These are phyloP conservation scores for Solea senegalensis DNA, from an alignment of 2,113 vertebrate genomes.

Conservation along the genomic window DNA sequence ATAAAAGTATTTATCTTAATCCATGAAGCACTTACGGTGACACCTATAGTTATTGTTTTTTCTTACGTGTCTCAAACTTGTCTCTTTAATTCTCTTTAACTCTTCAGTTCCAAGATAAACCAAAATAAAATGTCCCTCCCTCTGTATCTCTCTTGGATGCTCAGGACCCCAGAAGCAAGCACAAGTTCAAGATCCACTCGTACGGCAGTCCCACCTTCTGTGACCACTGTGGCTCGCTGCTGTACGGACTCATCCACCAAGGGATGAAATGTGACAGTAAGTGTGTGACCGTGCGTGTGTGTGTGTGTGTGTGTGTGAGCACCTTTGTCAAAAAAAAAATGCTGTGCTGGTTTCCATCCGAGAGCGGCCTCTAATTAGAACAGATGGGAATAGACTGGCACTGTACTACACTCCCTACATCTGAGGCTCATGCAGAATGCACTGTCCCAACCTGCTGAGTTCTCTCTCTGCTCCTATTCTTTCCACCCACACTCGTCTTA, in stretches of 20 bases:
- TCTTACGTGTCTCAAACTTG: no score
- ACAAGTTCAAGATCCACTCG: constrained; percentile 98
- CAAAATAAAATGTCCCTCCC: not conserved
- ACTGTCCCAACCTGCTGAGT: constrained; percentile 22
- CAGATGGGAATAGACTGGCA: constrained; percentile 68
- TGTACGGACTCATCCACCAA: constrained; percentile 96
- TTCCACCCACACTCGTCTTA: constrained; percentile 49
- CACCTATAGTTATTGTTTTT: no score
- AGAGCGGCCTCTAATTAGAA: constrained; percentile 56
- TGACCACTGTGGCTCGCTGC: constrained; percentile 95
- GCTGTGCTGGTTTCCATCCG: constrained; percentile 43
- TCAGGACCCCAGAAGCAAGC: constrained; percentile 98
- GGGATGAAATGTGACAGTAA: constrained; percentile 99
- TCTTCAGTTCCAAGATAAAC: no score
- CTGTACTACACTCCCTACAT: constrained; percentile 44
- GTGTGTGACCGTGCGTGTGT: constrained; percentile 49
- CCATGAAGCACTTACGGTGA: no score
- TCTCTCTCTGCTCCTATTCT: constrained; percentile 41
- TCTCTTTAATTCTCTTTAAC: no score
- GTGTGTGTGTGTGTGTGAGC: constrained; percentile 9
- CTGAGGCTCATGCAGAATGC: constrained; percentile 44
- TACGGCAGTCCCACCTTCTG: constrained; percentile 98
- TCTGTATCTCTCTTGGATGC: not conserved
- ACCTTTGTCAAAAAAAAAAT: constrained; percentile 29
- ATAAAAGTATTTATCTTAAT: no score